These are phyloP conservation scores for Leuciscus idus DNA, from an alignment of 2,113 vertebrate species.

Conservation along the genomic window DNA sequence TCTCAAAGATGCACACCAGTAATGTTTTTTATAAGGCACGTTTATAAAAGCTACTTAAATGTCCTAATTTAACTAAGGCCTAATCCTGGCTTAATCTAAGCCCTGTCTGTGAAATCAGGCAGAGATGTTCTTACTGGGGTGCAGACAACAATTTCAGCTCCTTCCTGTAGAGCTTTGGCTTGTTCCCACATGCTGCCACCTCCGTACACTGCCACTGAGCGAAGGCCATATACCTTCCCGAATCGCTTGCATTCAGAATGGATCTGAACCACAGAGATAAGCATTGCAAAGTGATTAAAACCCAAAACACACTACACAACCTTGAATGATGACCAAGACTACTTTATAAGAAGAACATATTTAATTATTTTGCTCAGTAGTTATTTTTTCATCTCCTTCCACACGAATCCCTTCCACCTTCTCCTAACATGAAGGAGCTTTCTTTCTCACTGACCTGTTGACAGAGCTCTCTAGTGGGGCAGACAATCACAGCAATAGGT, in stretches of 20 bases:
- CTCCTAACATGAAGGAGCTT: background rate
- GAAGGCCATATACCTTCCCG: conserved; percentile 95
- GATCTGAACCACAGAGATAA: conserved; percentile 75
- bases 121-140: conserved; percentile 85
- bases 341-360: background rate
- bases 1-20: too few species aligned
- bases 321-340: background rate
- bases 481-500: conserved; percentile 94
- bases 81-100: too few species aligned
- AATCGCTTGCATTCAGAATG: conserved; percentile 97
- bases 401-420: background rate
- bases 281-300: background rate
- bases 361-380: background rate
- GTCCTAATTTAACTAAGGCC: too few species aligned
- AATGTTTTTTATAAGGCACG: too few species aligned
- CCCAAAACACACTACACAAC: background rate
- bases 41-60: too few species aligned
- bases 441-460: conserved; percentile 83
- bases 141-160: conserved; percentile 98
- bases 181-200: conserved; percentile 99
- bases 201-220: conserved; percentile 96
- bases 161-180: conserved; percentile 97
- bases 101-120: too few species aligned
- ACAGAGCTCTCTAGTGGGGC: conserved; percentile 96
- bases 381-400: background rate